Evolutionary conservation across 2,797 vertebrate species (phyloP), one percentile per base, ranked within the genome.

Genomic region (Ctenosaura bakeri): DNA sequence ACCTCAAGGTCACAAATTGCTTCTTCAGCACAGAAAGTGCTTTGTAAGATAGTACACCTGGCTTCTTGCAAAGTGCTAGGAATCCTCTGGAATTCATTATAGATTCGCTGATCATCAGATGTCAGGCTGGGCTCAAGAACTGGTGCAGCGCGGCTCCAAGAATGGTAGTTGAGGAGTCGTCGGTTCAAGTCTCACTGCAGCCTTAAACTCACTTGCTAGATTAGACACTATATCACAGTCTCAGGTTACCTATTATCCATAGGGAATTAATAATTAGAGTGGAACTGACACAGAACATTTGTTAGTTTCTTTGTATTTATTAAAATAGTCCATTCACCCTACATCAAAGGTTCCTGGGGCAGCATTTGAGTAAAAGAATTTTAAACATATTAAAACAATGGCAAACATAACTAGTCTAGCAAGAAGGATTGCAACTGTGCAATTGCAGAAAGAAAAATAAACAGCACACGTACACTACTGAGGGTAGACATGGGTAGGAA

Each of bases 21-120:
- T 54, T 91, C 93, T 90, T 35, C 82, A 86, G 86, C 82, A 12
- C 85, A 20, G 86, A 3, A 87, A 52, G 69, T 82, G 92, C 91
- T 91, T 91, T 88, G 83, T 88, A 85, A 83, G 0, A 0, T 13
- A 38, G 18, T 83, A 18, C 88, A 87, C 46, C 62, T 71, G 59
- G 73, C 87, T 86, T 90, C 50, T 0, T 64, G n/a, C 66, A 90
- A 74, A 90, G 90, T 10, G 86, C 86, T 88, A 88, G 92, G 74
- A 83, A 69, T 78, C 42, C 29, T 3, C 83, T 90, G 89, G 86
- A 92, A 80, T 66, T 83, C 88, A 92, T 90, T 88, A 78, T 22
- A 90, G 91, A 52, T 6, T 0, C 0, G 0, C 42, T 1, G 24
- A 9, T 85, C 54, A 1, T 50, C 8, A 52, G 73, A 91, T 79